Evolutionary conservation across 2,797 vertebrate genomes (phyloP).

Genomic region (Podarcis siculus): DNA sequence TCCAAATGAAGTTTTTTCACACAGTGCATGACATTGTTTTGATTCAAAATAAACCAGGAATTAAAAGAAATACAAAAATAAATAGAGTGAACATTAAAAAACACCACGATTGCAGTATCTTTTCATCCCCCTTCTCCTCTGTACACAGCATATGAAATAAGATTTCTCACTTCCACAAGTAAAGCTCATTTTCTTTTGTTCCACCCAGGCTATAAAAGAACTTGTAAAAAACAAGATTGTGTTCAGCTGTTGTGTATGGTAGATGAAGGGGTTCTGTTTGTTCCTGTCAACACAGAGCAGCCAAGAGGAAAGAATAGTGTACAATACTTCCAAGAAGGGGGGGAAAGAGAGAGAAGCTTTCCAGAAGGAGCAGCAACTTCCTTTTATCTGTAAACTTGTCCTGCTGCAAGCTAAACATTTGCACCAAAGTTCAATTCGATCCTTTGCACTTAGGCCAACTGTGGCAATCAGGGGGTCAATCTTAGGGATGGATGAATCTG

Average conservation of each 20-base stretch:
- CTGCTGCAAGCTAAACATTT: background rate
- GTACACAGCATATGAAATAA: constrained; percentile 16
- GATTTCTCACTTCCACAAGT: constrained; percentile 13
- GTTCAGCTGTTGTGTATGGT: constrained; percentile 10
- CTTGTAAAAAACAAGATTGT: constrained; percentile 14
- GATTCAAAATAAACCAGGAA: constrained; percentile 11
- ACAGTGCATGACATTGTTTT: background rate
- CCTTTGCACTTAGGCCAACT: background rate
- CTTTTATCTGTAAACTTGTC: background rate
- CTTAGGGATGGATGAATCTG: background rate
- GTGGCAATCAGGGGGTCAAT: background rate
- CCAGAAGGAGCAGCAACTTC: background rate
- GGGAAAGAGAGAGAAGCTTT: background rate
- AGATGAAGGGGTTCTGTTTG: constrained; percentile 13
- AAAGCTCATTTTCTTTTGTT: constrained; percentile 24
- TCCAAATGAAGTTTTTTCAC: background rate
- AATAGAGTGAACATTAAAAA: constrained; percentile 7
- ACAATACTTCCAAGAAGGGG: background rate
- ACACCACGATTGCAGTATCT: background rate
- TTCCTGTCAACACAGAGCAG: constrained; percentile 18
- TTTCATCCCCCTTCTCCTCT: background rate
- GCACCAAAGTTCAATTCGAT: background rate
- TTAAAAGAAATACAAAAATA: constrained; percentile 8
- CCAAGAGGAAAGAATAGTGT: background rate
- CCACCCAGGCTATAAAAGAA: background rate